A percentile compares a stretch with the other conserved stretches of the same genome.
These are phyloP conservation scores for Desoria tigrina DNA, from an alignment of 2,888 invertebrate genomes.

Conservation along the genomic window DNA sequence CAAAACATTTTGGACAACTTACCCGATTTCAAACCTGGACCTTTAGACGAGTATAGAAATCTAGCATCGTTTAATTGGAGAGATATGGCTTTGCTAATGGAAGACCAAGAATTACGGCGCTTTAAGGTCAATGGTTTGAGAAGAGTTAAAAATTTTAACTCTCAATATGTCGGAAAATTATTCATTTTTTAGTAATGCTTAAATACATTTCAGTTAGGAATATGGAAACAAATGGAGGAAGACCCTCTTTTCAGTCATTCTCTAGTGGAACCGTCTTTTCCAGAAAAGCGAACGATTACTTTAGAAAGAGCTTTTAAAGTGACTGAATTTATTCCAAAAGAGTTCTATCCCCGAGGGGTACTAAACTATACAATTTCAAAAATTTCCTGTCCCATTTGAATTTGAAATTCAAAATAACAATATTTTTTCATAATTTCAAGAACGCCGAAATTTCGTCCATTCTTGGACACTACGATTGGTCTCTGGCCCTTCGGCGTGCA, in stretches of 20 bases:
- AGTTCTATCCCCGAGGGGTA: no score
- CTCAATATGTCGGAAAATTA: not conserved
- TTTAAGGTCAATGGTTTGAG: not conserved
- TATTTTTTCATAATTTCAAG: no score
- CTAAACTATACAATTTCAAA: slow-evolving; percentile 65
- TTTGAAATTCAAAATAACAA: slow-evolving; percentile 37
- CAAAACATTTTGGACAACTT: not conserved
- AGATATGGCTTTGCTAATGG: not conserved
- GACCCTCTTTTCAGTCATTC: slow-evolving; percentile 65
- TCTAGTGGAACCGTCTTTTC: slow-evolving; percentile 58
- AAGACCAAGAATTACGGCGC: not conserved
- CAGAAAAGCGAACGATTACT: slow-evolving; percentile 62
- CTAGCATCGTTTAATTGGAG: not conserved
- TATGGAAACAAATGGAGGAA: slow-evolving; percentile 64
- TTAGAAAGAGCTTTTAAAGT: slow-evolving; percentile 65
- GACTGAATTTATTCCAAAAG: slow-evolving; percentile 65
- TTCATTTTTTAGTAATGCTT: not conserved
- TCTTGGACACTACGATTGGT: slow-evolving; percentile 54
- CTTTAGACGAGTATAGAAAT: not conserved
- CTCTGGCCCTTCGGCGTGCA: slow-evolving; percentile 43
- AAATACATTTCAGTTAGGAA: slow-evolving; percentile 61
- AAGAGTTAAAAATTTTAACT: not conserved
- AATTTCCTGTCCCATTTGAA: slow-evolving; percentile 43
- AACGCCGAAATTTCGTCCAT: no score
- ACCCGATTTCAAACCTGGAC: not conserved